Conservation (phyloP, 37 sponge, comb jelly and placozoan species). For the Aplysina aerophoba region DNA sequence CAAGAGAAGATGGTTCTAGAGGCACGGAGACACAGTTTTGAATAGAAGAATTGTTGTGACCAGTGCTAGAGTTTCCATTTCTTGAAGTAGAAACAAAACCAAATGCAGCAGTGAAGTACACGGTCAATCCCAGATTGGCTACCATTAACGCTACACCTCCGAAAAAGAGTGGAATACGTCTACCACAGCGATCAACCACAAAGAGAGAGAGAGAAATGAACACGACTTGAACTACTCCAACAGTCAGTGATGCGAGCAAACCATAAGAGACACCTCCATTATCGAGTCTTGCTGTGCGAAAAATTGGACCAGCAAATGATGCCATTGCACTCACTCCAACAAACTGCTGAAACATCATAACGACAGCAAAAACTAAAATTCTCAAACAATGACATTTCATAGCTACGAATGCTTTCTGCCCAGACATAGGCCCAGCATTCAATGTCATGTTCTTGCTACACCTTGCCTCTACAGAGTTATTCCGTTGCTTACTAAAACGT, state of each 20-base stretch:
- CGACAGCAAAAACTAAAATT: conserved; percentile 10
- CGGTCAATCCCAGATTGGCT: conserved; percentile 48
- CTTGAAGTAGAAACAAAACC: not conserved
- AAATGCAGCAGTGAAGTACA: conserved; percentile 28
- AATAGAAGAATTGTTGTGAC: not conserved
- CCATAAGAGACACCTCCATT: not conserved
- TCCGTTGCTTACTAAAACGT: no score
- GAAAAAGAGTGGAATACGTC: conserved; percentile 54
- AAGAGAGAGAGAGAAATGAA: conserved; percentile 60
- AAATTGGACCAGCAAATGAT: conserved; percentile 62
- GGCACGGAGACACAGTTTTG: not conserved
- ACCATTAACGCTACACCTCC: conserved; percentile 52
- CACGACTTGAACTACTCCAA: conserved; percentile 55
- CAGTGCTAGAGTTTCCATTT: not conserved
- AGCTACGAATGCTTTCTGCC: no score
- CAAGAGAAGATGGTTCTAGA: no score
- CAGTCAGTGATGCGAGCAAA: conserved; percentile 36
- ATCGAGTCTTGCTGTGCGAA: conserved; percentile 20
- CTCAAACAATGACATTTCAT: not conserved
- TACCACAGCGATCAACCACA: conserved; percentile 70
- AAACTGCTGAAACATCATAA: conserved; percentile 83
- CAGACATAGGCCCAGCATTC: no score
- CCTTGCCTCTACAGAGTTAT: no score
- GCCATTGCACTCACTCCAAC: conserved; percentile 80
- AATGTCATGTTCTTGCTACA: no score